A percentile compares a stretch with the other conserved stretches of the same genome.
These are phyloP conservation scores for Limnodromus scolopaceus DNA, from an alignment of 2,797 vertebrate species.

Conservation along the genomic window DNA sequence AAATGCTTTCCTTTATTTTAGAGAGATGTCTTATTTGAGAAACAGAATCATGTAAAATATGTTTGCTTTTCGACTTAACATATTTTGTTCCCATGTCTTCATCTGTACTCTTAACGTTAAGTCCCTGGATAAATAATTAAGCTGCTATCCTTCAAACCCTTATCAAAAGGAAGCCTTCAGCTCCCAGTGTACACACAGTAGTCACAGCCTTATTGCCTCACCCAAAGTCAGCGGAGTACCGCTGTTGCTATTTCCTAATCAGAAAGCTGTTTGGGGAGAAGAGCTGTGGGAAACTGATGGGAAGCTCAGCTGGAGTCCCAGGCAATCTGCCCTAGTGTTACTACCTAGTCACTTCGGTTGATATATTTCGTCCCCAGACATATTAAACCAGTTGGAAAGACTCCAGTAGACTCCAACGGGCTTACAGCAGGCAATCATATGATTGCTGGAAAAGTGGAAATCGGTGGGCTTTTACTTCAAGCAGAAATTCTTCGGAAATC, in stretches of 20 bases:
- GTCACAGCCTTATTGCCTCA: background rate
- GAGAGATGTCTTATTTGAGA: background rate
- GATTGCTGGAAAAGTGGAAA: background rate
- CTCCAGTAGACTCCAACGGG: background rate
- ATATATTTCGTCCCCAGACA: slow-evolving; percentile 1
- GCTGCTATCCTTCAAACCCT: background rate
- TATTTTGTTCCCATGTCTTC: background rate
- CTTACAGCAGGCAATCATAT: background rate
- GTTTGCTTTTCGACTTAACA: background rate
- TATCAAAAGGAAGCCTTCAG: background rate
- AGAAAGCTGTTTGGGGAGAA: background rate
- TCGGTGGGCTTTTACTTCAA: background rate
- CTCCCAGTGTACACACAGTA: background rate
- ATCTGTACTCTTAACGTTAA: background rate
- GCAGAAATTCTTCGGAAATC: slow-evolving; percentile 12
- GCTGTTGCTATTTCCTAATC: background rate
- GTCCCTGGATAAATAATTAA: background rate
- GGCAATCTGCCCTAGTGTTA: background rate
- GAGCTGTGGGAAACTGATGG: background rate
- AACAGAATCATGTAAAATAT: background rate
- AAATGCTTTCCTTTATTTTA: background rate
- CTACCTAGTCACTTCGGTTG: background rate
- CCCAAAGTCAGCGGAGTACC: background rate
- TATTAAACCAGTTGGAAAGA: slow-evolving; percentile 28
- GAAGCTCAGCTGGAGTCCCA: background rate